Conservation (phyloP, 2,113 vertebrate species). For the Plotosus lineatus region DNA sequence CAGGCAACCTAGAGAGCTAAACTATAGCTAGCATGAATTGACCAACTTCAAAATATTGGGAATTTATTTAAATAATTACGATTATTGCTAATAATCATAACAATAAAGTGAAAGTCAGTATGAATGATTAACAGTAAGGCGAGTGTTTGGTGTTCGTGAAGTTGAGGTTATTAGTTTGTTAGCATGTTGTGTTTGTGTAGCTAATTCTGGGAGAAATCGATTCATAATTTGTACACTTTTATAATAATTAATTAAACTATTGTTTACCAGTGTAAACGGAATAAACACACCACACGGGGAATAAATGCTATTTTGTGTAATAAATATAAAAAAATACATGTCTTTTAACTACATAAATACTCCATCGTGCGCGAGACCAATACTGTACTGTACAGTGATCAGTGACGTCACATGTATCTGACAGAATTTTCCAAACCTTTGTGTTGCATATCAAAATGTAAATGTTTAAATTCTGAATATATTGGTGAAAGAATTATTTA, state of each 20-base stretch:
- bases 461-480: too few relatives aligned
- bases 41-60: too few relatives aligned
- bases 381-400: too few relatives aligned
- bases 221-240: not conserved
- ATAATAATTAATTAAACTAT: not conserved
- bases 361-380: not conserved
- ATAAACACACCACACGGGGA: not conserved
- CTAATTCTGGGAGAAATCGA: not conserved
- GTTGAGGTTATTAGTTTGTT: not conserved
- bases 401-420: too few relatives aligned
- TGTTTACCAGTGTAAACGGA: not conserved
- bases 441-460: too few relatives aligned
- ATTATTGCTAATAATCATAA: too few relatives aligned
- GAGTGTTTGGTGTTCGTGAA: not conserved
- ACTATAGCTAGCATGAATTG: not conserved
- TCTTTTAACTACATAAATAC: too few relatives aligned
- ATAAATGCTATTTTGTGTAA: too few relatives aligned
- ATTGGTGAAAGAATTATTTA: too few relatives aligned
- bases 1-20: not conserved
- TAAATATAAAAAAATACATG: too few relatives aligned
- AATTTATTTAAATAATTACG: not conserved
- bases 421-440: too few relatives aligned
- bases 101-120: not conserved
- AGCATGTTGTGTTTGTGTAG: not conserved
- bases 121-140: not conserved